Conservation (phyloP, 2,797 vertebrate species). For the Serranus cabrilla region DNA sequence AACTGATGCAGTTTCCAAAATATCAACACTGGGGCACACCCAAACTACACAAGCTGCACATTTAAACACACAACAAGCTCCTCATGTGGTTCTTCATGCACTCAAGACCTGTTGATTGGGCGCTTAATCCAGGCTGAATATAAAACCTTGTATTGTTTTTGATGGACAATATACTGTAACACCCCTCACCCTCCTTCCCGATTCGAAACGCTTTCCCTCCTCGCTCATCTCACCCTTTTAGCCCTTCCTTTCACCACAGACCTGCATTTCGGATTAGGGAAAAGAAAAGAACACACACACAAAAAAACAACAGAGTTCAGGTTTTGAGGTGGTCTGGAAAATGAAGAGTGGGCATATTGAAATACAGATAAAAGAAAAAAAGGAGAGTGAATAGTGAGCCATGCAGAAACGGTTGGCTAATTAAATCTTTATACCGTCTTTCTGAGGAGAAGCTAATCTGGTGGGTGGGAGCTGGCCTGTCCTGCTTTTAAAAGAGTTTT, state of each 20-base stretch:
- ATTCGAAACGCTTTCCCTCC: conserved; percentile 47
- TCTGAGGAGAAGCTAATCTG: conserved; percentile 76
- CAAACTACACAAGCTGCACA: conserved; percentile 25
- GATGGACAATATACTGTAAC: conserved; percentile 63
- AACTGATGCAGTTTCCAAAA: conserved; percentile 31
- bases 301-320: conserved; percentile 51
- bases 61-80: conserved; percentile 25
- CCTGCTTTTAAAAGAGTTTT: conserved; percentile 67
- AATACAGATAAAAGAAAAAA: conserved; percentile 80
- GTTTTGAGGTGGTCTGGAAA: conserved; percentile 82
- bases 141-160: conserved; percentile 63
- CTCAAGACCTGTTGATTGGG: conserved; percentile 52
- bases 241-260: conserved; percentile 51
- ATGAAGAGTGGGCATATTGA: conserved; percentile 83
- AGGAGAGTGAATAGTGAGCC: conserved; percentile 66
- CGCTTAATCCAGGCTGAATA: conserved; percentile 55
- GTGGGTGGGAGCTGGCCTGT: conserved; percentile 69
- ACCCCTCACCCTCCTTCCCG: conserved; percentile 28
- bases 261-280: conserved; percentile 60
- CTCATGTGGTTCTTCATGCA: conserved; percentile 51
- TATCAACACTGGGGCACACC: conserved; percentile 20
- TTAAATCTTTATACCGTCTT: conserved; percentile 84
- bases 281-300: conserved; percentile 58
- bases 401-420: conserved; percentile 72
- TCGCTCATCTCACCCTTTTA: conserved; percentile 38